Conservation (phyloP, 2,113 vertebrate genomes). For the Bagarius yarrelli region DNA sequence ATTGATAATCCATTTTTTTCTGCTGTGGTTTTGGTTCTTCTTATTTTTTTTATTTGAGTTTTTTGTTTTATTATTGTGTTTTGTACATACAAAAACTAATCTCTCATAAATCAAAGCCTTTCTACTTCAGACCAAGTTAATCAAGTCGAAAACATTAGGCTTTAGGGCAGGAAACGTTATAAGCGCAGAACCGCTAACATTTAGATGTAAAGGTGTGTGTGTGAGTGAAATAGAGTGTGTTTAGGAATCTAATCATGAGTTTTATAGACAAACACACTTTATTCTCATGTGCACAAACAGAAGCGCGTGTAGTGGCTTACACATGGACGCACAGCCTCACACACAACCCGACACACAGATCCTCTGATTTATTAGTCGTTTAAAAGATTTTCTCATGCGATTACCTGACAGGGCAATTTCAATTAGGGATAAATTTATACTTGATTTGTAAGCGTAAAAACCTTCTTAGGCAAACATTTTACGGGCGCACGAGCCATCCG, state of each 20-base stretch:
- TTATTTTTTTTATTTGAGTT: not conserved
- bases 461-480: conserved; percentile 67
- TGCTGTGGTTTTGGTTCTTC: not conserved
- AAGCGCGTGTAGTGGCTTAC: not conserved
- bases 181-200: not conserved
- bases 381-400: conserved; percentile 72
- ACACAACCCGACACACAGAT: conserved; percentile 4
- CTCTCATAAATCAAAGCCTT: no score
- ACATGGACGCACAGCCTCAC: not conserved
- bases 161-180: not conserved
- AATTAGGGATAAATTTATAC: conserved; percentile 69
- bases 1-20: not conserved
- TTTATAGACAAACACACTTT: not conserved
- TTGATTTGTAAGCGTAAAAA: conserved; percentile 75
- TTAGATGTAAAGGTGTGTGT: not conserved
- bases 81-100: not conserved
- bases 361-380: conserved; percentile 74
- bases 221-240: not conserved
- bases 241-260: no score
- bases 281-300: conserved; percentile 21
- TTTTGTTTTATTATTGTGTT: no score
- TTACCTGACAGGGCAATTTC: conserved; percentile 71
- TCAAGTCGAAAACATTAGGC: not conserved
- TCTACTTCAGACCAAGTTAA: not conserved
- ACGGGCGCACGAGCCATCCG: conserved; percentile 53